phyloP scores from a whole-genome alignment of 2,888 invertebrate species.

The Pocota personata region DNA sequence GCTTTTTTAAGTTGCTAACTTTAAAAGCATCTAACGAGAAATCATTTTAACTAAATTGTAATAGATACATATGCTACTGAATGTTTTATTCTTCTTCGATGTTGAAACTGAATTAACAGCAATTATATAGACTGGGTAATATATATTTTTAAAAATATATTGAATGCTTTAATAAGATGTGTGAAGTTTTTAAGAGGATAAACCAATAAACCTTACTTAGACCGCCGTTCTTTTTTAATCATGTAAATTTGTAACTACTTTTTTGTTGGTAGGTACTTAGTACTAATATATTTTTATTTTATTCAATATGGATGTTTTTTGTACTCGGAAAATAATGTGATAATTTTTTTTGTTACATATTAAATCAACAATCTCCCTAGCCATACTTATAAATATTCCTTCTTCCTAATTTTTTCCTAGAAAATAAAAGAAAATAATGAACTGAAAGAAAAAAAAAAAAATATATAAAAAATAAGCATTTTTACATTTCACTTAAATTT shows the following conservation, averaged over 20 bases:
- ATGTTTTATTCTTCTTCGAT: constrained; percentile 1
- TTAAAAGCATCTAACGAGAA: constrained; percentile 8
- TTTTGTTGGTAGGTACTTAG: constrained; percentile 36
- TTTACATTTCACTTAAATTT: constrained; percentile 77
- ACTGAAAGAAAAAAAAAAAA: constrained; percentile 1
- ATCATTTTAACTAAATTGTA: constrained; percentile 12
- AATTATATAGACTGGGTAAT: neutral
- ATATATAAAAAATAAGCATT: constrained; percentile 53
- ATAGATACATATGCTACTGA: neutral
- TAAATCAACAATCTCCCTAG: constrained; percentile 29
- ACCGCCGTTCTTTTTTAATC: constrained; percentile 10
- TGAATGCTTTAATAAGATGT: neutral
- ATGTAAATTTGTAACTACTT: constrained; percentile 56
- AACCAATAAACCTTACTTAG: constrained; percentile 3
- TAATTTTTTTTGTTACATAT: constrained; percentile 9
- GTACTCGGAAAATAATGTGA: constrained; percentile 63
- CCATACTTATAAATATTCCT: constrained; percentile 58
- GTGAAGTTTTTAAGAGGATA: neutral
- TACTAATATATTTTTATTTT: constrained; percentile 39
- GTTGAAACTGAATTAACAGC: neutral
- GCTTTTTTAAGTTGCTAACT: neutral
- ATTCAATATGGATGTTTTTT: constrained; percentile 52
- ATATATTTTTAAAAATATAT: neutral
- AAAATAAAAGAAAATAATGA: constrained; percentile 7
- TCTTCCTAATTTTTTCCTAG: constrained; percentile 61